These are phyloP conservation scores for Actinemys pallida DNA, from an alignment of 2,113 vertebrate genomes.

Conservation along the genomic window DNA sequence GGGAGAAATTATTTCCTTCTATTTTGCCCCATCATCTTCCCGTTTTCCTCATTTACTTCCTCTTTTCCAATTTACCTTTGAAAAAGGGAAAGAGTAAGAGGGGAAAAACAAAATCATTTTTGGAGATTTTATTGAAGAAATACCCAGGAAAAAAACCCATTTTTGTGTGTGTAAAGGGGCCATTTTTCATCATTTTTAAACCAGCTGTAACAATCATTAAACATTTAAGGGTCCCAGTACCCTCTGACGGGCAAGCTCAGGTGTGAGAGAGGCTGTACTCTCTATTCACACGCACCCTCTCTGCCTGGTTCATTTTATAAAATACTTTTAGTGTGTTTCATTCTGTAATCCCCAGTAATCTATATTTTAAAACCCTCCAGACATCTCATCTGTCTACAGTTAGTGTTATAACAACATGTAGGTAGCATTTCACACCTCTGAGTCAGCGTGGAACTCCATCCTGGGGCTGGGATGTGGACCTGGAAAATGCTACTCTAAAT, in stretches of 20 bases:
- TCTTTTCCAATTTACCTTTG: neutral
- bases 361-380: neutral
- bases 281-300: neutral
- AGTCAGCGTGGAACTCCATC: neutral
- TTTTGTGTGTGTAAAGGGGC: neutral
- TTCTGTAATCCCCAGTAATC: neutral
- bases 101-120: neutral
- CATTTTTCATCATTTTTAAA: neutral
- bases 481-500: neutral
- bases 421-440: neutral
- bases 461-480: neutral
- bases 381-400: neutral
- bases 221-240: neutral
- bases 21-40: rapidly evolving
- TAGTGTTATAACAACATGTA: neutral
- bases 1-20: no score
- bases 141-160: neutral
- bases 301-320: neutral
- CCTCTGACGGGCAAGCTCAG: neutral
- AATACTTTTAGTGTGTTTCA: neutral
- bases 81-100: neutral
- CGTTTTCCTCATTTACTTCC: neutral
- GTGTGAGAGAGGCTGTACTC: neutral
- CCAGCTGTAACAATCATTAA: neutral
- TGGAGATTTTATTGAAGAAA: neutral